Base-by-base conservation (phyloP, 1,140 invertebrate species). In the Drosophila nigrodunni region DNA sequence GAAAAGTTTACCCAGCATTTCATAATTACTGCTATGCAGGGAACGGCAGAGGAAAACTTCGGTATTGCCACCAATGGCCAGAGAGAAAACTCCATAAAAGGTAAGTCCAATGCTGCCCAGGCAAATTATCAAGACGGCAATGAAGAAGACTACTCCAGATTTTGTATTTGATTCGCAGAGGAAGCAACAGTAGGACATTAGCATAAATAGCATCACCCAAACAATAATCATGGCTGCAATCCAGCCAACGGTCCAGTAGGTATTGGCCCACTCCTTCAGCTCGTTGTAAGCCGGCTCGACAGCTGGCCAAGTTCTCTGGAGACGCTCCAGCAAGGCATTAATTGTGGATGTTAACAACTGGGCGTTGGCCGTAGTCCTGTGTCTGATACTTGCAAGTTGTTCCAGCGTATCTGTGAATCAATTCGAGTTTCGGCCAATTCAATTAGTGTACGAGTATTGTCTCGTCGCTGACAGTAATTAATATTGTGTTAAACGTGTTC, bases 21-120 rank as follows among this genome's bases (percentile, higher is more conserved):
- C 90, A 77, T 94, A 96, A 46, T 94, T 77, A 15, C 64, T 37
- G 7, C 57, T 94, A 87, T 95, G 94, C 2, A 96, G 88, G 0
- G 95, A 93, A 50, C 94, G 93, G 72, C 95, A 96, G 11, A 96
- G 91, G 68, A 95, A 94, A 13, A 94, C 92, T 92, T 95, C 85
- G 5, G 91, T 83, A 70, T 94, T 93, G n/a, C 93, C 92, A 8
- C 93, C 93, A 11, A 93, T 66, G 11, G 93, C 75, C 57, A 94
- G 69, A 2, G 93, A 77, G 30, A 92, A 66, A 3, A 92, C 83
- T 0, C 92, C 93, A 30, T 92, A 82, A 9, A 83, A n/a, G 77
- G 92, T 93, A 1, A 93, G 60, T 2, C 89, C 49, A 11, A 93
- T 73, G 77, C 92, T 91, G 60, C 85, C 79, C 13, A 93, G 41